These are phyloP conservation scores for Halichondria panicea DNA, from an alignment of 37 sponge, comb jelly and placozoan species.

Conservation along the genomic window DNA sequence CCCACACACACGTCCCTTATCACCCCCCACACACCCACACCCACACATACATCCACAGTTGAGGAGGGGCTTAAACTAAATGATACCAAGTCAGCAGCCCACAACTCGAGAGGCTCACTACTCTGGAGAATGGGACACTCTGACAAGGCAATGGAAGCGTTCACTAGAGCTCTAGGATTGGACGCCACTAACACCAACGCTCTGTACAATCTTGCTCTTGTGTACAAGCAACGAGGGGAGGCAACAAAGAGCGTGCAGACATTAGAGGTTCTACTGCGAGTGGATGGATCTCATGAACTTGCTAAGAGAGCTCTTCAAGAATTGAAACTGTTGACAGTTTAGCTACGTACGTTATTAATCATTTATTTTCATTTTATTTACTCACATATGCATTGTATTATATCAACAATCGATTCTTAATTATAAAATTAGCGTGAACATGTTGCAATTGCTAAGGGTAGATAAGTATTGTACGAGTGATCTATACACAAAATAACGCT, in stretches of 20 bases:
- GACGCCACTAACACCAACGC: conserved; percentile 44
- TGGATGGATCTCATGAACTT: background rate
- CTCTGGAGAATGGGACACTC: conserved; percentile 49
- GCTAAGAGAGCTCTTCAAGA: conserved; percentile 4
- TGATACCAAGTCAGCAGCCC: background rate
- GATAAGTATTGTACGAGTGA: background rate
- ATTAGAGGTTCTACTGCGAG: background rate
- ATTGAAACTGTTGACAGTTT: too few species aligned
- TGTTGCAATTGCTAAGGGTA: background rate
- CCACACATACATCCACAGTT: too few species aligned
- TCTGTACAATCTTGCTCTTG: conserved; percentile 44
- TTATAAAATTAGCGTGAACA: too few species aligned
- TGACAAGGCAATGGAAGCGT: conserved; percentile 26
- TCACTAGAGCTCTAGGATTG: conserved; percentile 14
- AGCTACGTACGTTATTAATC: too few species aligned
- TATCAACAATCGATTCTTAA: too few species aligned
- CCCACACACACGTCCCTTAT: too few species aligned
- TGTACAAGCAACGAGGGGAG: background rate
- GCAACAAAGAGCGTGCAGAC: background rate
- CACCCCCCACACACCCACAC: too few species aligned
- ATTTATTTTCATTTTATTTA: too few species aligned
- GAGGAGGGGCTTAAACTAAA: too few species aligned
- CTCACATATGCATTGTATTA: too few species aligned
- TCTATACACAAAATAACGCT: background rate
- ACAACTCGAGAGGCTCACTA: conserved; percentile 50